Conservation (phyloP, 2,797 vertebrate species). For the Parauchenoglanis ngamensis region DNA sequence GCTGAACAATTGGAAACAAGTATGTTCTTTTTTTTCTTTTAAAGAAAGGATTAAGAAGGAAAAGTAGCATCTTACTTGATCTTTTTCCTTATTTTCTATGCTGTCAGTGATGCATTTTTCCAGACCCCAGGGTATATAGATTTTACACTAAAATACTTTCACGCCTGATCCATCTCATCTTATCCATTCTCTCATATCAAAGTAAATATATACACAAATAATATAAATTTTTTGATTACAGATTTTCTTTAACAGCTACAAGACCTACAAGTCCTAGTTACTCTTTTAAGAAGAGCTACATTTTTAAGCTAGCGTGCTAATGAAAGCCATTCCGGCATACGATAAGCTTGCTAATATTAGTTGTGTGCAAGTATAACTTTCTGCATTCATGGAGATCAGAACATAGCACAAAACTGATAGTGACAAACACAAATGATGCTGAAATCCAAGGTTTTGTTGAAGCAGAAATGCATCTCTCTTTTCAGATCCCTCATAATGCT, state of each 20-base stretch:
- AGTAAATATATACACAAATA: neutral
- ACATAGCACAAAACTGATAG: neutral
- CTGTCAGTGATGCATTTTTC: neutral
- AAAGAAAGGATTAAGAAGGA: neutral
- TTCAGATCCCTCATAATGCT: neutral
- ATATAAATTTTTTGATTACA: neutral
- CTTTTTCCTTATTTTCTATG: neutral
- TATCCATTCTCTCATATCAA: neutral
- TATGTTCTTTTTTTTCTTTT: neutral
- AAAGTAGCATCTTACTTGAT: neutral
- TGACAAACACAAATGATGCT: neutral
- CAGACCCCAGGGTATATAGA: neutral
- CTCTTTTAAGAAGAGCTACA: neutral
- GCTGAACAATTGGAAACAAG: slow-evolving; percentile 1
- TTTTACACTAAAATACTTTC: neutral
- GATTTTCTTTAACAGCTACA: neutral
- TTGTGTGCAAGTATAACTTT: neutral
- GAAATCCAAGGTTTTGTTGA: neutral
- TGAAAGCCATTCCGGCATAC: neutral
- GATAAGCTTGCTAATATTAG: neutral
- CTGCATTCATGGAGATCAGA: neutral
- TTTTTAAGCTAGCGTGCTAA: neutral
- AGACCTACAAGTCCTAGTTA: too few species aligned
- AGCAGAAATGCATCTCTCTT: neutral
- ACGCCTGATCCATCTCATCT: neutral